These are phyloP conservation scores for Pedetes capensis DNA, from an alignment of 2,113 vertebrate species.

Conservation along the genomic window DNA sequence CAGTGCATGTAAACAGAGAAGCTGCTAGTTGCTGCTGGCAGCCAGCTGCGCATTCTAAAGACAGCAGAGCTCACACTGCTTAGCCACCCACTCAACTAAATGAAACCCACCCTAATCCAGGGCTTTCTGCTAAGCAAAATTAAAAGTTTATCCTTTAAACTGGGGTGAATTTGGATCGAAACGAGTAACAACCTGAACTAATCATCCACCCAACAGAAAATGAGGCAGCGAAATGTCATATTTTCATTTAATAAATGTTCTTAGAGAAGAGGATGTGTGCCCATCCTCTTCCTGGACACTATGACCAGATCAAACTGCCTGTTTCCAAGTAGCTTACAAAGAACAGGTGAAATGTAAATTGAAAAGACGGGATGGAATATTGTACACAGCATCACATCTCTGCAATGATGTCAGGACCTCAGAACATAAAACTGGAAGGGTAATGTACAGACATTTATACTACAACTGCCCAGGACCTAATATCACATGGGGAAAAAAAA, in stretches of 20 bases:
- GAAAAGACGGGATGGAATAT: background rate
- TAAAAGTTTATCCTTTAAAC: background rate
- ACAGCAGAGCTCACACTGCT: background rate
- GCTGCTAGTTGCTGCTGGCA: background rate
- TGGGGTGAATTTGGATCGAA: background rate
- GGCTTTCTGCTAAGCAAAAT: background rate
- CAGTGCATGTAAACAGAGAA: background rate
- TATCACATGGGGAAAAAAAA: background rate
- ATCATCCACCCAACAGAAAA: background rate
- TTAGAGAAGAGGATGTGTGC: too few species aligned
- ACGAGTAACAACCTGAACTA: background rate
- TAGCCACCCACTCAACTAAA: background rate
- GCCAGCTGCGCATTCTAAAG: background rate
- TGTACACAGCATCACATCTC: background rate
- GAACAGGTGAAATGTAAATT: background rate
- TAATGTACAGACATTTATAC: background rate
- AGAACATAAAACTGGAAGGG: background rate
- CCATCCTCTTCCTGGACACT: background rate
- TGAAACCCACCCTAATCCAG: background rate
- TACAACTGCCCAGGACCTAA: background rate
- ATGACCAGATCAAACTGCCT: background rate
- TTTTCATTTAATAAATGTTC: slow-evolving; percentile 16
- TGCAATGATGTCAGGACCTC: background rate
- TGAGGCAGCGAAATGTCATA: background rate
- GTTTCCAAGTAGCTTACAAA: background rate